Percentiles rank a stretch among this genome's conserved stretches.
These are phyloP conservation scores for Acanthacorydalis orientalis DNA, from an alignment of 2,888 invertebrate genomes.

Conservation along the genomic window DNA sequence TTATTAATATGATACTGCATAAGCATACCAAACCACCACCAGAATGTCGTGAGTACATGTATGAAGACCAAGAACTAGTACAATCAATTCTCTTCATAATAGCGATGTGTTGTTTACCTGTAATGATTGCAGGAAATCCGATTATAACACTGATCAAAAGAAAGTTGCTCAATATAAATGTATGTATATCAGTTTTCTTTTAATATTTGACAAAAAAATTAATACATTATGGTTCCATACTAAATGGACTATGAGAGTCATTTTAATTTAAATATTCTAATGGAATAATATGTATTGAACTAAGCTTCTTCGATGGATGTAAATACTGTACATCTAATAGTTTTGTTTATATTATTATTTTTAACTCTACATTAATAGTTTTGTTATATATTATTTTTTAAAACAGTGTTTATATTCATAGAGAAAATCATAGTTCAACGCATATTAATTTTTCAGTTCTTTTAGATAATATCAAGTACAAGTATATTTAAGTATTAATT, in stretches of 20 bases:
- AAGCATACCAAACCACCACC: slow-evolving; percentile 21
- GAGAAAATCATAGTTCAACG: no score
- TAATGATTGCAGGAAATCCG: slow-evolving; percentile 67
- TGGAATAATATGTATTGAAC: no score
- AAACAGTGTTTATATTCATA: no score
- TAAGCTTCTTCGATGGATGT: no score
- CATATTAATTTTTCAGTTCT: no score
- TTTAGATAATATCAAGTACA: no score
- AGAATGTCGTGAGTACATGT: slow-evolving; percentile 41
- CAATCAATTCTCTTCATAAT: slow-evolving; percentile 45
- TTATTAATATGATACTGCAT: slow-evolving; percentile 65
- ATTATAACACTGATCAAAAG: slow-evolving; percentile 34
- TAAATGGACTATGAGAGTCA: slow-evolving; percentile 24
- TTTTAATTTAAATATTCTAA: background rate
- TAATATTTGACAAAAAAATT: no score
- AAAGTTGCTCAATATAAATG: slow-evolving; percentile 11
- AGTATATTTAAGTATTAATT: no score
- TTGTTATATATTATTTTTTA: no score
- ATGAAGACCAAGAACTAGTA: slow-evolving; percentile 34
- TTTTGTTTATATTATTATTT: background rate
- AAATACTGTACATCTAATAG: no score
- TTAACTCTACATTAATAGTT: background rate
- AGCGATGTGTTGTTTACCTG: slow-evolving; percentile 54
- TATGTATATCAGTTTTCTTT: no score
- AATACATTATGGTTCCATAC: slow-evolving; percentile 33